These are phyloP conservation scores for Myocastor coypus DNA, from an alignment of 2,113 vertebrate genomes.

Conservation along the genomic window DNA sequence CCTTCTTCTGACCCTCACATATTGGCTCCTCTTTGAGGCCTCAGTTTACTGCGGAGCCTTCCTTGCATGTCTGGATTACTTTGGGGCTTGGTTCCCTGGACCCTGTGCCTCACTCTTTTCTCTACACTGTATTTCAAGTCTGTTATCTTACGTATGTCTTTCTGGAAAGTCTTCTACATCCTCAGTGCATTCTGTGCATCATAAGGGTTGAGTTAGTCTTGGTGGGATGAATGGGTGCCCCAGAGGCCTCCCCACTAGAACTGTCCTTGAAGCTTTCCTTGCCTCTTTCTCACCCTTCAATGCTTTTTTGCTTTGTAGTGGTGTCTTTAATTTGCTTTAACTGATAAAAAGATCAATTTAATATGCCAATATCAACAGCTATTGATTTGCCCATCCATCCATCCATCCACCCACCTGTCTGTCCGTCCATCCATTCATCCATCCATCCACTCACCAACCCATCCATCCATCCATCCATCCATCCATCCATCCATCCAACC, in stretches of 20 bases:
- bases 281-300: not conserved
- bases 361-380: not conserved
- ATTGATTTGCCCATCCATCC: not conserved
- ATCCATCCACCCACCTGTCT: too few species aligned
- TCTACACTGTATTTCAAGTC: not conserved
- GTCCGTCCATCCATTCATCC: not conserved
- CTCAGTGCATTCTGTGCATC: fast-evolving
- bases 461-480: too few species aligned
- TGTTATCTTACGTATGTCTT: not conserved
- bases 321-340: not conserved
- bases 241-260: not conserved
- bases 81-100: not conserved
- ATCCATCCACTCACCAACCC: too few species aligned
- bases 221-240: not conserved
- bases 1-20: too few species aligned
- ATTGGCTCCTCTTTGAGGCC: not conserved
- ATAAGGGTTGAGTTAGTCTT: not conserved
- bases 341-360: not conserved
- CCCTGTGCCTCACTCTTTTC: not conserved
- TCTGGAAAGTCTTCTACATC: fast-evolving
- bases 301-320: not conserved
- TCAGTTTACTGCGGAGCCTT: not conserved
- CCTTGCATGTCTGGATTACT: not conserved
- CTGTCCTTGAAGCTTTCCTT: not conserved
- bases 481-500: not conserved